Conservation (phyloP, 1,140 invertebrate species). For the Apis mellifera region Amel_HAv3.1 CM009932.2:13630501-13631000, state of each 20-base stretch:
- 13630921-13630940: conserved; percentile 33
- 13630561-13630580: conserved; percentile 28
- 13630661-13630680: not conserved
- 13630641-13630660: conserved; percentile 21
- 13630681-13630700: too few relatives aligned
- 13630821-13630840: not conserved
- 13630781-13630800: conserved; percentile 8
- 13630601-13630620: conserved; percentile 21
- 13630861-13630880: not conserved
- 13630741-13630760: not conserved
- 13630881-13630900: too few relatives aligned
- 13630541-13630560: conserved; percentile 7
- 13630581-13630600: conserved; percentile 3
- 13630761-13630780: not conserved
- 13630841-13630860: not conserved
- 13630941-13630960: not conserved
- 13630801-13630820: not conserved
- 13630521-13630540: conserved; percentile 42
- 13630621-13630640: not conserved
- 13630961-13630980: conserved; percentile 3
- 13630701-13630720: not conserved
- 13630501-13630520: conserved; percentile 27
- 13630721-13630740: not conserved
- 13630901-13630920: conserved; percentile 1
- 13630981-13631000: not conserved